A percentile compares a stretch with the other conserved stretches of the same genome.
These are phyloP conservation scores for Phasia obesa DNA, from an alignment of 2,888 invertebrate species.

Conservation along the genomic window DNA sequence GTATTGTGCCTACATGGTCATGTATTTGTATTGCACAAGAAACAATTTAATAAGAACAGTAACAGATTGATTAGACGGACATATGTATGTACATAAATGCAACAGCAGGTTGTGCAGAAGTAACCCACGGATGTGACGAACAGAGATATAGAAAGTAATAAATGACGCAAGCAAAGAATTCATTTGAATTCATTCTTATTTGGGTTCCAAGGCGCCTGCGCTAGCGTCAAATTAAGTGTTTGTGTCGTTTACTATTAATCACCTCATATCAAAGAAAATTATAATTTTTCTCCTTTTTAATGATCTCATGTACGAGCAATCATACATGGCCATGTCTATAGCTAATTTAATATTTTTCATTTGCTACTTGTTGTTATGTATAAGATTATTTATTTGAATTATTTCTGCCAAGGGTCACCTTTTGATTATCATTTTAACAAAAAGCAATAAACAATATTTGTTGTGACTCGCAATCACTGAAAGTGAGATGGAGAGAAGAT, in stretches of 20 bases:
- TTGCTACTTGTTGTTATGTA: conserved; percentile 23
- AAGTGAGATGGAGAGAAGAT: conserved; percentile 33
- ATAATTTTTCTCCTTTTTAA: conserved; percentile 25
- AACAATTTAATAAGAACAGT: conserved; percentile 35
- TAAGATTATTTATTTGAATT: conserved; percentile 9
- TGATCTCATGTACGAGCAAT: conserved; percentile 43
- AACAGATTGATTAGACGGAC: conserved; percentile 15
- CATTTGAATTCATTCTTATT: conserved; percentile 52
- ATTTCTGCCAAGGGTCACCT: conserved; percentile 11
- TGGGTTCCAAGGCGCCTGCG: conserved; percentile 77
- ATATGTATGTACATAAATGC: conserved; percentile 13
- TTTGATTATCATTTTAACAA: not conserved
- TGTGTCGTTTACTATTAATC: conserved; percentile 81
- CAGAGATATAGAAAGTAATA: conserved; percentile 52
- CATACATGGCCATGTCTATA: conserved; percentile 20
- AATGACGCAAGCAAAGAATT: conserved; percentile 44
- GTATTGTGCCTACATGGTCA: conserved; percentile 1
- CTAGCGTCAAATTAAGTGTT: conserved; percentile 81
- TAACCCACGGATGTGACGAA: conserved; percentile 69
- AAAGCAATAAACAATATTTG: conserved; percentile 18
- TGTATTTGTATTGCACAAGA: not conserved
- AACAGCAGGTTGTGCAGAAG: conserved; percentile 67
- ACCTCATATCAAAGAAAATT: conserved; percentile 71
- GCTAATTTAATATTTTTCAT: conserved; percentile 35
- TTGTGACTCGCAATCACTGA: conserved; percentile 5